Base-by-base conservation (phyloP, 2,888 invertebrate species). In the Clostera curtula region DNA sequence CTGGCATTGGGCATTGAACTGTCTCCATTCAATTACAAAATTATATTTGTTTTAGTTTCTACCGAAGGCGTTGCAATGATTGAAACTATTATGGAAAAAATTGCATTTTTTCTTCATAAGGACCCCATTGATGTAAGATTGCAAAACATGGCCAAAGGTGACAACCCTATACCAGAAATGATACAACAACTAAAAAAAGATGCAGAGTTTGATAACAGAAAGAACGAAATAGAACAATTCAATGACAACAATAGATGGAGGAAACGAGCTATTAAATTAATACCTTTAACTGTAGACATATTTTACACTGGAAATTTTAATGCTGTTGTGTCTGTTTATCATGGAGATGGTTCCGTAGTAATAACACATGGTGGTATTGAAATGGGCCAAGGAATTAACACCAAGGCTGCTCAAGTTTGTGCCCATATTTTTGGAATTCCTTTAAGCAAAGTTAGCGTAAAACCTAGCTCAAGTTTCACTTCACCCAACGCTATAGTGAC, bases 381-480 rank as follows among this genome's bases (percentile, higher is more conserved):
- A 80, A 88, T 89, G 74, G 93, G 93, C 0, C 93, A 94, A 82
- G 94, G 93, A 1, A 85, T 93, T 21, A 91, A 93, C 41, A 93
- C 93, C 0, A 93, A 93, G 83, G 88, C 83, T 1, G 88, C 89
- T 5, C 93, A 93, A 84, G 90, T 93, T 0, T 90, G 88, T 30
- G 93, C 92, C 0, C 86, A 90, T 38, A 82, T 80, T 3, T 69
- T 95, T n/a, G 90, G 89, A 1, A 88, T 94, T 38, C 86, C 90
- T 1, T 37, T 93, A 35, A 86, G 88, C 0, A 82, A 86, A 60
- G 70, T 93, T 0, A 85, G 75, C 12, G 85, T 93, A 0, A 90
- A 90, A 52, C 86, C 90, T 2, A 86, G 85, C 19, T 83, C 86
- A 23, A 88, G 76, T 49, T 65, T 89, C 10, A 82, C 85, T 2